Evolutionary conservation across 1,140 invertebrate genomes (phyloP), one percentile per base, ranked within the genome.

Genomic region (Tenebrio molitor): DNA sequence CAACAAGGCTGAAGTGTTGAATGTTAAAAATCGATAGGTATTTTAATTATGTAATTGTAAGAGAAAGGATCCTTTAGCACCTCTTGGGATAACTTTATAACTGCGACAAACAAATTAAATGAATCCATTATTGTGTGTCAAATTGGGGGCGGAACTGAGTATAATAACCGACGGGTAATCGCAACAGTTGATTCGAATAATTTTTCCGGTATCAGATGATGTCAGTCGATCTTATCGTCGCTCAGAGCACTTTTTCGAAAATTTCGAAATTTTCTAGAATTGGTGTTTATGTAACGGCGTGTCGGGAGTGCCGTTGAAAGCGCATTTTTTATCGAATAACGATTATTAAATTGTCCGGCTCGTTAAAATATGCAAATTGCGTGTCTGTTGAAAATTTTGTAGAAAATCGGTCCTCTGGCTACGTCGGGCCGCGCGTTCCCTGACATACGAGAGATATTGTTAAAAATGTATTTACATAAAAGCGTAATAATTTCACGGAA

Each of bases 341-440:
- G 12, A 58, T 29, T 58, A 29, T 46, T 7, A n/a, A 2, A 46
- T 29, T 25, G 17, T 53, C 16, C 2, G 15, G 25, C 3, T 44
- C 15, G 17, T 23, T 53, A 53, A 53, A 58, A 19, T 50, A 50
- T 44, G 46, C 19, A 53, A 53, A 46, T 46, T 15, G 15, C 15
- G 10, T 15, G 3, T 17, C 36, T 7, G 36, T 46, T 17, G 42
- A 46, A 46, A 53, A 53, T 53, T 53, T 53, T 2, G 46, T 23
- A 4, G 46, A 50, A 50, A 50, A 21, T 50, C 21, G 44, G 19
- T 50, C 44, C 10, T 50, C 6, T 19, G 16, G 44, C 16, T 10
- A 0, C n/a, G 16, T 17, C 44, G 10, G 19, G 15, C 7, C 7
- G 7, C 41, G n/a, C 7, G n/a, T 19, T 50, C 12, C 41, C 17